Evolutionary conservation across 2,888 invertebrate genomes (phyloP).

Genomic region (Ferdinandea cuprea): DNA sequence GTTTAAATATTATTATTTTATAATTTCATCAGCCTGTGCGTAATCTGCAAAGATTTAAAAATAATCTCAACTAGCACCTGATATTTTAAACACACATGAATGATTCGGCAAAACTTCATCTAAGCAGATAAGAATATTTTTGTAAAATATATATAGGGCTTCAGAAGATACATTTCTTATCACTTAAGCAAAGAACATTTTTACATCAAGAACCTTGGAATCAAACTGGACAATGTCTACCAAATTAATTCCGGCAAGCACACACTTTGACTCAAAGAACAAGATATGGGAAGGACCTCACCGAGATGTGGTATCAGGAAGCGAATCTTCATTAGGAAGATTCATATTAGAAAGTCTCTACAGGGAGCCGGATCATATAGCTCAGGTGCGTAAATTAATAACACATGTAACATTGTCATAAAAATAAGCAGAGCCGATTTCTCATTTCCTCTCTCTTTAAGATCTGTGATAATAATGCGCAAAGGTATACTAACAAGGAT

Average conservation of each 20-base stretch:
- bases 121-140: no score
- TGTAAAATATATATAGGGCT: no score
- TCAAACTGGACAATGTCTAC: slow-evolving; percentile 7
- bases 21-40: no score
- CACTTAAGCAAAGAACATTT: background rate
- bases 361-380: slow-evolving; percentile 14
- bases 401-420: no score
- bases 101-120: no score
- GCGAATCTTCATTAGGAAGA: slow-evolving; percentile 29
- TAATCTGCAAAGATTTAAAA: no score
- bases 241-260: background rate
- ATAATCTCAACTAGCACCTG: no score
- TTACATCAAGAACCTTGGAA: background rate
- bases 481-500: slow-evolving; percentile 79
- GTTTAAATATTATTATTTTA: no score
- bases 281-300: slow-evolving; percentile 38
- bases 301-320: slow-evolving; percentile 4
- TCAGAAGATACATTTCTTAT: no score
- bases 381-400: slow-evolving; percentile 35
- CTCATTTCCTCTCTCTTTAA: no score
- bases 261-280: background rate
- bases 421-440: background rate
- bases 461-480: slow-evolving; percentile 80
- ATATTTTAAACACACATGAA: no score
- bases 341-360: slow-evolving; percentile 16